A percentile compares a stretch with the other conserved stretches of the same genome.
Evolutionary conservation across 1,140 invertebrate genomes (phyloP).

Genomic region (Apis mellifera): Amel_HAv3.1 CM009946.2:3697001-3697500

Average conservation of each 20-base stretch:
- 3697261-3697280: conserved; percentile 39
- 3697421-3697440: not conserved
- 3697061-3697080: conserved; percentile 8
- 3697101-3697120: conserved; percentile 67
- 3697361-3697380: not conserved
- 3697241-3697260: conserved; percentile 42
- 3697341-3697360: too few species aligned
- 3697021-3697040: not conserved
- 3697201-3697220: conserved; percentile 70
- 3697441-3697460: conserved; percentile 21
- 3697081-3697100: conserved; percentile 31
- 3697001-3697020: conserved; percentile 36
- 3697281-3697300: conserved; percentile 4
- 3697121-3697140: conserved; percentile 79
- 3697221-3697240: too few species aligned
- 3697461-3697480: conserved; percentile 16
- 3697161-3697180: conserved; percentile 79
- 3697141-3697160: conserved; percentile 72
- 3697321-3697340: not conserved
- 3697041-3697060: conserved; percentile 24
- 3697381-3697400: not conserved
- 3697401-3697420: not conserved
- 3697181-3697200: conserved; percentile 77
- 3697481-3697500: not conserved
- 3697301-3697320: not conserved